These are phyloP conservation scores for Cephalopholis sonnerati DNA, from an alignment of 2,113 vertebrate species.

Conservation along the genomic window DNA sequence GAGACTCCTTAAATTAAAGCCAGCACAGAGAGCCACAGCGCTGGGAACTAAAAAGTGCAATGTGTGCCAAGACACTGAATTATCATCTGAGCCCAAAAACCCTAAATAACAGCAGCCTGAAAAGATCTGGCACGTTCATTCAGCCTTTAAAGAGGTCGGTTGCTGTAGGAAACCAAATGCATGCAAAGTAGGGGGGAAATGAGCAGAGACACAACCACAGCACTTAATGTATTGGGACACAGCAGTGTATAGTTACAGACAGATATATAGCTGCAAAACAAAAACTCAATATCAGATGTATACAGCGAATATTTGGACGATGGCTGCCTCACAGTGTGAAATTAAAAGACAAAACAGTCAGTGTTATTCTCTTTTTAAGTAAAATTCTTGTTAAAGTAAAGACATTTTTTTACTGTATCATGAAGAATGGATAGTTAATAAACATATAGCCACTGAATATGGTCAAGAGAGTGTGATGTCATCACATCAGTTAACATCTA, in stretches of 20 bases:
- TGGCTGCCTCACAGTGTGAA: too few species aligned
- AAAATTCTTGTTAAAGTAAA: neutral
- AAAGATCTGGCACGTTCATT: slow-evolving; percentile 57
- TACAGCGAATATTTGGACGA: neutral
- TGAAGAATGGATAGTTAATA: neutral
- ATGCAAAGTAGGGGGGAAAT: slow-evolving; percentile 41
- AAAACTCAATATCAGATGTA: neutral
- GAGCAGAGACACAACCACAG: slow-evolving; percentile 10
- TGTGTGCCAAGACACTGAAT: slow-evolving; percentile 54
- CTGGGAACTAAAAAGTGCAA: slow-evolving; percentile 47
- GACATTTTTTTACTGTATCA: neutral
- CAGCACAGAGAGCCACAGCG: slow-evolving; percentile 13
- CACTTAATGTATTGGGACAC: neutral
- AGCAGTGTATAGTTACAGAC: too few species aligned
- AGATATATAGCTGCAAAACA: neutral
- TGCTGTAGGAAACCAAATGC: slow-evolving; percentile 55
- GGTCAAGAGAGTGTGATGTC: neutral
- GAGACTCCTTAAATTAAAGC: slow-evolving; percentile 41
- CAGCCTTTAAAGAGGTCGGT: slow-evolving; percentile 36
- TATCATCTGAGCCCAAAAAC: slow-evolving; percentile 33
- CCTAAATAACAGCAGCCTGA: slow-evolving; percentile 59
- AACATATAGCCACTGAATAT: neutral
- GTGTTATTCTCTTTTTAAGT: too few species aligned
- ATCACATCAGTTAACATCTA: neutral
- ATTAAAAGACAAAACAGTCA: neutral